Evolutionary conservation across 2,113 vertebrate genomes (phyloP).

Genomic region (Hiodon alosoides): DNA sequence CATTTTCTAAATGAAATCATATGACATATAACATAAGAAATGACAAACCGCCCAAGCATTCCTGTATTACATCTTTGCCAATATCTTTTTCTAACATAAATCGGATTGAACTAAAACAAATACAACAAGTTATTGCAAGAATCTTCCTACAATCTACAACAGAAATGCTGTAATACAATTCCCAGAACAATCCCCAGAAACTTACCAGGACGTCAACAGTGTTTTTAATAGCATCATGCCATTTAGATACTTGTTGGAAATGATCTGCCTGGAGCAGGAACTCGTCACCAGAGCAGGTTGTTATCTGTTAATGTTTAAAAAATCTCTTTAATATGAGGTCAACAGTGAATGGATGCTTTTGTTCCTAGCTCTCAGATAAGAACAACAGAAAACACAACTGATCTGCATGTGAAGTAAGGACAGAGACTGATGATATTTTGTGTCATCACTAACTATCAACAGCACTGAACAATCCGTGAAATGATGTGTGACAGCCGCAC

Average conservation of each 20-base stretch:
- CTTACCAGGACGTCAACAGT: slow-evolving; percentile 77
- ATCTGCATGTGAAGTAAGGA: background rate
- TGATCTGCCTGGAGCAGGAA: slow-evolving; percentile 76
- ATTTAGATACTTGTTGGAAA: slow-evolving; percentile 75
- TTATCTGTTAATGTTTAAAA: slow-evolving; percentile 61
- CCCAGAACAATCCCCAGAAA: slow-evolving; percentile 21
- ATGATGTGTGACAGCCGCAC: background rate
- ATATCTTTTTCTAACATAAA: background rate
- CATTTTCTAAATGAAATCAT: background rate
- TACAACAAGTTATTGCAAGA: background rate
- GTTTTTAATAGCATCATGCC: slow-evolving; percentile 81
- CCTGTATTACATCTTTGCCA: background rate
- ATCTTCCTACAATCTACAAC: background rate
- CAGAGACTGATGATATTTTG: background rate
- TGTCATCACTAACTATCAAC: background rate
- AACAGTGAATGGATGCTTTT: slow-evolving; percentile 1
- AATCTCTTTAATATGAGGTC: slow-evolving; percentile 14
- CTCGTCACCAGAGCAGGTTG: slow-evolving; percentile 74
- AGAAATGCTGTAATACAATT: background rate
- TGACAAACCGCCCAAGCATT: background rate
- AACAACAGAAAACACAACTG: background rate
- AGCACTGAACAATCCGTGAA: background rate
- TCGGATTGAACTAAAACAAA: slow-evolving; percentile 3
- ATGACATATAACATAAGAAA: background rate
- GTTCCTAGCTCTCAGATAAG: background rate